Evolutionary conservation across 2,888 invertebrate genomes (phyloP).

Genomic region (Flexamia atlantica): DNA sequence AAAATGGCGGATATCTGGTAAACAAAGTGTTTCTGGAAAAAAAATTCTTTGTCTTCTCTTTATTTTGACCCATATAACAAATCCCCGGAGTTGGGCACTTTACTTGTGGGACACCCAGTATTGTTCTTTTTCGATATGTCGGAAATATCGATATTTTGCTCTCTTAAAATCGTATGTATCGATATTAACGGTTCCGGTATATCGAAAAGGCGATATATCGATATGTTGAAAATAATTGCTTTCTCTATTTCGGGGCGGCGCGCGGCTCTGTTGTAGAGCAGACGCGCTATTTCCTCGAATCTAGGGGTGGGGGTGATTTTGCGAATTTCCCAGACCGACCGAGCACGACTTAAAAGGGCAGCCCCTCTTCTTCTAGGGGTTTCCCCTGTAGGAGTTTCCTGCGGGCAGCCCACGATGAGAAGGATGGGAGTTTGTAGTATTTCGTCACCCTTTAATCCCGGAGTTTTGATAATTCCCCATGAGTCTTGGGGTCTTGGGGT

Average conservation of each 20-base stretch:
- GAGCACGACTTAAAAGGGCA: not conserved
- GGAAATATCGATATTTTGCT: no score
- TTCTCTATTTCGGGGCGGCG: not conserved
- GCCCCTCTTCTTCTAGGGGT: not conserved
- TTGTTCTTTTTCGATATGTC: no score
- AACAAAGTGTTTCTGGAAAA: no score
- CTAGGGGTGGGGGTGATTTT: not conserved
- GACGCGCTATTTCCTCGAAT: not conserved
- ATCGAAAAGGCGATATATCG: no score
- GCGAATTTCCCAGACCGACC: constrained; percentile 14
- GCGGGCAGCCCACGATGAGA: not conserved
- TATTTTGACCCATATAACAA: no score
- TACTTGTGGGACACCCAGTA: no score
- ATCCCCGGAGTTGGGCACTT: no score
- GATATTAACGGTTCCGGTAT: no score
- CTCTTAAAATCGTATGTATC: no score
- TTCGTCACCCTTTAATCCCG: not conserved
- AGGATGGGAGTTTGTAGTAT: not conserved
- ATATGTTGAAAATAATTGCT: no score
- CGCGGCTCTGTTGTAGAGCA: not conserved
- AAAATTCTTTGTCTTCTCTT: no score
- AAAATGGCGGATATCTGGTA: no score
- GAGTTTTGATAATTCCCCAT: not conserved
- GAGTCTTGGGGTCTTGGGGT: not conserved
- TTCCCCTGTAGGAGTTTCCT: not conserved